Evolutionary conservation across 2,797 vertebrate genomes (phyloP), one percentile per base, ranked within the genome.

Genomic region (Furcifer pardalis): DNA sequence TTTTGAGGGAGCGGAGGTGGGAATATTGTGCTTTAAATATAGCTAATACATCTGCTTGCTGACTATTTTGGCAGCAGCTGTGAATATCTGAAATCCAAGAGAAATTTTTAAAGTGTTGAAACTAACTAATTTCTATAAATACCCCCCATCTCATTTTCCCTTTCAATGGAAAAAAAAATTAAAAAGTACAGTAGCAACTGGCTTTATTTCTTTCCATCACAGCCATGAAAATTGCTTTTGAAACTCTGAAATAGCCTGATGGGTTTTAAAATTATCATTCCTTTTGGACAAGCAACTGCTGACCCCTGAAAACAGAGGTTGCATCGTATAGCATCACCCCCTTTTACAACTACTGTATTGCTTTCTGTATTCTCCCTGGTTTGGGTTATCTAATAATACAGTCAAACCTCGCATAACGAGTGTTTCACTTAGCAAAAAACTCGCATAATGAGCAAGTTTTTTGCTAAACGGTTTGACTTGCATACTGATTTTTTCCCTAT

Each of bases 1-100:
- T 12, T 56, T 85, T 75, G 59, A 7, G 40, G 9, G 83, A 63
- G 65, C 15, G n/a, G 69, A 60, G 76, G 32, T 35, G 46, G 44
- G 71, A 75, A 80, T 80, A 75, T 59, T 25, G 37, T 32, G 7
- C 46, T 75, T 85, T 37, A 80, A 75, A 85, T 79, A 80, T 75
- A 85, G 84, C 62, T 12, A 56, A 30, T 56, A 56, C 84, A 85
- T 80, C 84, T 85, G 84, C 80, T 75, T 66, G 27, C 5, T 40
- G 35, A 74, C 42, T 66, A 66, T 85, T 85, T 80, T 66, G 30
- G 46, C 84, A 74, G 42, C 46, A 66, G 32, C 84, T 85, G 84
- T 75, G 80, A 80, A 80, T 44, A 40, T 80, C 46, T 75, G 69
- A 74, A 42, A 80, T 27, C 44, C 59, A 12, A 66, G 60, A 66